Conservation (phyloP, 1,140 invertebrate genomes). For the Octopus sinensis region DNA sequence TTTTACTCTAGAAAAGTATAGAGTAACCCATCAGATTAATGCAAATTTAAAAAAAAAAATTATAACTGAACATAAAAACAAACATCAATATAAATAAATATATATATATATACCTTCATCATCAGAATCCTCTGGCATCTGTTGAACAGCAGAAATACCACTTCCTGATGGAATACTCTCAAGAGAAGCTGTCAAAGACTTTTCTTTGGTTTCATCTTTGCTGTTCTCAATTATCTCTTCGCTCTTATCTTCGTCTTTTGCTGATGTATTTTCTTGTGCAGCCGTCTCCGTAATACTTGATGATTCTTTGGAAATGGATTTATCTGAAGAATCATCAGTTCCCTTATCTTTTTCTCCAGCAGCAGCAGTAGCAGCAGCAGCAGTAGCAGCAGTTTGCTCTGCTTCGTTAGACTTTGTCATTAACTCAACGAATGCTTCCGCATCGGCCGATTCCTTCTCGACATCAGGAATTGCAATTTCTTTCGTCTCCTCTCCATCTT, state of each 20-base stretch:
- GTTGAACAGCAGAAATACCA: conserved; percentile 1
- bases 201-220: conserved; percentile 4
- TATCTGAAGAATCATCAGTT: too few species aligned
- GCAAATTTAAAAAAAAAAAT: too few species aligned
- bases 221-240: not conserved
- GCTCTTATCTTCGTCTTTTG: too few species aligned
- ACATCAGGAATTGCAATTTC: not conserved
- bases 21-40: too few species aligned
- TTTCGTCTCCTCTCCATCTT: conserved; percentile 26
- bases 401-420: not conserved
- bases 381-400: conserved; percentile 15
- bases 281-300: too few species aligned
- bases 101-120: not conserved
- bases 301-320: too few species aligned
- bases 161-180: conserved; percentile 13
- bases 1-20: too few species aligned
- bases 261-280: too few species aligned
- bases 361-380: conserved; percentile 18
- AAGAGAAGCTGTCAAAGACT: not conserved
- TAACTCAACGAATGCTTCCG: conserved; percentile 7
- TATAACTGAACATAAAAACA: too few species aligned
- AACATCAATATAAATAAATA: too few species aligned
- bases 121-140: not conserved
- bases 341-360: conserved; percentile 21
- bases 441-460: conserved; percentile 19